A percentile compares a stretch with the other conserved stretches of the same genome.
phyloP scores from a whole-genome alignment of 2,888 invertebrate species.

The Microdon myrmicae region DNA sequence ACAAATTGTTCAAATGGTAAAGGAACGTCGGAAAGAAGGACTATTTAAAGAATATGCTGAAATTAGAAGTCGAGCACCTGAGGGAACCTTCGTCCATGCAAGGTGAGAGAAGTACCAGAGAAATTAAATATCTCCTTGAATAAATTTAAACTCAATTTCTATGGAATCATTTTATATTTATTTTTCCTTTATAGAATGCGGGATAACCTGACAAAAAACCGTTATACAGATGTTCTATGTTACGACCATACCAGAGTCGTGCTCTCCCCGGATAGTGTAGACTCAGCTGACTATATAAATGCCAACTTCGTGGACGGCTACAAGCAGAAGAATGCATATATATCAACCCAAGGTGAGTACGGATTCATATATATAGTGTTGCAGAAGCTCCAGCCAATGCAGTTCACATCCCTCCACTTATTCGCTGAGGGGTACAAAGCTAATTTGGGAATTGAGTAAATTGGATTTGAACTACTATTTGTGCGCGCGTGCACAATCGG shows the following conservation, averaged over 20 bases:
- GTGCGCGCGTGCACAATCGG: too few relatives aligned
- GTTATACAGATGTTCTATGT: constrained; percentile 95
- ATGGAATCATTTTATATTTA: constrained; percentile 8
- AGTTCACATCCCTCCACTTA: too few relatives aligned
- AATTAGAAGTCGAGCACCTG: constrained; percentile 83
- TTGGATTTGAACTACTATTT: too few relatives aligned
- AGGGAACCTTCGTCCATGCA: constrained; percentile 88
- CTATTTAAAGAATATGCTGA: constrained; percentile 88
- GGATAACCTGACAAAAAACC: constrained; percentile 83
- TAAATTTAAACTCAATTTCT: neutral
- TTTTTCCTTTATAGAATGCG: constrained; percentile 68
- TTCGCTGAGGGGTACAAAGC: too few relatives aligned
- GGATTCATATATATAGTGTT: neutral
- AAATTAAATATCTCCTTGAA: neutral
- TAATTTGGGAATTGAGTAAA: too few relatives aligned
- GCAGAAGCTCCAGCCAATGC: neutral
- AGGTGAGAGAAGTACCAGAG: constrained; percentile 71
- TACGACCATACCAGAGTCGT: constrained; percentile 95
- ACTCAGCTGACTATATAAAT: constrained; percentile 93
- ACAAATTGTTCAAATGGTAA: constrained; percentile 71
- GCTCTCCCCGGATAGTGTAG: constrained; percentile 79
- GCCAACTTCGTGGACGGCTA: constrained; percentile 98
- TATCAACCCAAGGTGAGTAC: constrained; percentile 89
- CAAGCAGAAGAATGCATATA: constrained; percentile 96
- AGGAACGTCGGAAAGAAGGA: constrained; percentile 81